Conservation (phyloP, 2,888 invertebrate genomes). For the Tetanocera ferruginea region DNA sequence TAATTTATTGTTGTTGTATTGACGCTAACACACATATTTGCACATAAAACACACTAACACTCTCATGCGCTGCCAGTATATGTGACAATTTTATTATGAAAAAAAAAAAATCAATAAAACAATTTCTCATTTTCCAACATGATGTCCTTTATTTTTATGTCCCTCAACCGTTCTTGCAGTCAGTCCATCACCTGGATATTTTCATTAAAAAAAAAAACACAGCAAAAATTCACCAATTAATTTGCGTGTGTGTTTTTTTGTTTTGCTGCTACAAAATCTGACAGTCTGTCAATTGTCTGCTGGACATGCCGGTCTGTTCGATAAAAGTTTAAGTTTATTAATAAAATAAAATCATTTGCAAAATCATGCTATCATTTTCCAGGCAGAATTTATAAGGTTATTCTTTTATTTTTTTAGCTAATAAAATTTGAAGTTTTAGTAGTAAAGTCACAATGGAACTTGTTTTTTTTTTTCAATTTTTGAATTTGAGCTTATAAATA, state of each 20-base stretch:
- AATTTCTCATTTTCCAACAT: slow-evolving; percentile 58
- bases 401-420: not conserved
- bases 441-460: too few relatives aligned
- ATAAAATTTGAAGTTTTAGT: not conserved
- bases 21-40: slow-evolving; percentile 42
- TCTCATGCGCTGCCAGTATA: slow-evolving; percentile 28
- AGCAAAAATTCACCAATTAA: slow-evolving; percentile 20
- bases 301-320: not conserved
- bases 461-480: too few relatives aligned
- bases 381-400: not conserved
- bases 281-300: slow-evolving; percentile 33
- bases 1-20: slow-evolving; percentile 68
- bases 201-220: not conserved
- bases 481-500: too few relatives aligned
- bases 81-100: slow-evolving; percentile 65
- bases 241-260: not conserved
- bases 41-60: slow-evolving; percentile 34
- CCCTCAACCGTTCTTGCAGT: not conserved
- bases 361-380: not conserved
- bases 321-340: not conserved
- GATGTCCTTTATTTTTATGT: slow-evolving; percentile 61
- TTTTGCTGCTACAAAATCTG: slow-evolving; percentile 22
- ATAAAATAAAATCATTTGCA: not conserved
- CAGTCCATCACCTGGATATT: slow-evolving; percentile 23
- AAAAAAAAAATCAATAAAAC: slow-evolving; percentile 67